These are phyloP conservation scores for Carabus problematicus DNA, from an alignment of 2,888 invertebrate species.

Conservation along the genomic window DNA sequence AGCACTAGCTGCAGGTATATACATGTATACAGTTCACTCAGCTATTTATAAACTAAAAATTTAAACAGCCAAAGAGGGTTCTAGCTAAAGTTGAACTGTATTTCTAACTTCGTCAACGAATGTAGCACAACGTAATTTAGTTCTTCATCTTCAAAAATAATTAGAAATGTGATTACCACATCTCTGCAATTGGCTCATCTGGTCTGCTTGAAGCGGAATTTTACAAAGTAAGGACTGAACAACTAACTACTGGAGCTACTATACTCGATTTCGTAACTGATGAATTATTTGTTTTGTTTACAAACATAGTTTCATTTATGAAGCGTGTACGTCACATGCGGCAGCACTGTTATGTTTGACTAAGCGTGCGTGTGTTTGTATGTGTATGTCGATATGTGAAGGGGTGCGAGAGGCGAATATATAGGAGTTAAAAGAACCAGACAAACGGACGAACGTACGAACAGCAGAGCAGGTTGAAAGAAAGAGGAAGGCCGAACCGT, in stretches of 20 bases:
- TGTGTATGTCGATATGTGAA: constrained; percentile 1
- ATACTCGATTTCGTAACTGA: no score
- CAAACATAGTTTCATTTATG: constrained; percentile 20
- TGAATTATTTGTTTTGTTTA: constrained; percentile 37
- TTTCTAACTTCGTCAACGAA: no score
- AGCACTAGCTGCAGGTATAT: no score
- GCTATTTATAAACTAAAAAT: no score
- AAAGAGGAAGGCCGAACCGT: constrained; percentile 29
- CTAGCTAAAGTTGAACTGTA: no score
- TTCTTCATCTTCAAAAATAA: constrained; percentile 24
- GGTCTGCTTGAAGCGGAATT: constrained; percentile 3
- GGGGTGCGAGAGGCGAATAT: constrained; percentile 6
- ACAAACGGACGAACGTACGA: not conserved
- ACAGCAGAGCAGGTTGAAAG: constrained; percentile 7
- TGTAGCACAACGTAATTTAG: no score
- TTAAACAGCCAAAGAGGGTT: no score
- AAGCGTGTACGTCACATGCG: constrained; percentile 3
- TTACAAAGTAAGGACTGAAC: constrained; percentile 19
- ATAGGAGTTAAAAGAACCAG: constrained; percentile 17
- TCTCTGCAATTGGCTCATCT: no score
- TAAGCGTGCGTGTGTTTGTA: no score
- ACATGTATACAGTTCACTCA: no score
- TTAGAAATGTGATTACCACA: not conserved
- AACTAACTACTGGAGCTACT: no score
- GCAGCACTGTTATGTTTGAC: no score